Base-by-base conservation (phyloP, 2,797 vertebrate genomes). In the Peromyscus eremicus region DNA sequence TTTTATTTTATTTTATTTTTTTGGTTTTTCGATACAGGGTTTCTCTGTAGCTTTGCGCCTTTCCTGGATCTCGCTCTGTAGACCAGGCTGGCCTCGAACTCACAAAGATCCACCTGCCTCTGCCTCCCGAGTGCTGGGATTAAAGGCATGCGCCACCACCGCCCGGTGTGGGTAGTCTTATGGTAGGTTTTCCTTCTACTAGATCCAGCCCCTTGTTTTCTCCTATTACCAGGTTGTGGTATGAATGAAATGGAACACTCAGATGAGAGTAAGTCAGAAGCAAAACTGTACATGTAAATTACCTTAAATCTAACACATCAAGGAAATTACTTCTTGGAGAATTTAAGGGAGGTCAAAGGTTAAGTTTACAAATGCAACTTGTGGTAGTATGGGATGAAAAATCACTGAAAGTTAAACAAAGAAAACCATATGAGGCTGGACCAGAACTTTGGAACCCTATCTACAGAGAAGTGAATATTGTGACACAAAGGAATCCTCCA, bases 291-390 rank as follows among this genome's bases (percentile, higher is more conserved):
- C 25, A 79, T 60, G 81, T 19, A 32, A 71, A 85, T 83, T 66
- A 79, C 82, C 95, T 92, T 89, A 92, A 93, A 94, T 97, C 97
- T 66, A 96, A 96, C 93, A 85, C 0, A 1, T 52, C 62, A 32
- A 92, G 81, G 93, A 98, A 95, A 79, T 37, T 96, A 29, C 80
- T 92, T 94, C 93, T 89, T 62, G 49, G 94, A 89, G 95, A 95
- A 94, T 3, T 19, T 0, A 84, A 80, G 40, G 86, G 93, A 97
- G 94, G 77, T 46, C 89, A 92, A 90, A 79, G 81, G 96, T 79
- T 29, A 82, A 98, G 83, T 80, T 94, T 95, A 95, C 29, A 91
- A 70, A 94, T 92, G 43, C 46, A 21, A 37, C 85, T 76, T 89
- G 71, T 88, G 84, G 88, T 82, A 60, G 60, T 23, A 27, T 12